Conservation (phyloP, 1,140 invertebrate genomes). For the Drosophila pseudoobscura region DNA sequence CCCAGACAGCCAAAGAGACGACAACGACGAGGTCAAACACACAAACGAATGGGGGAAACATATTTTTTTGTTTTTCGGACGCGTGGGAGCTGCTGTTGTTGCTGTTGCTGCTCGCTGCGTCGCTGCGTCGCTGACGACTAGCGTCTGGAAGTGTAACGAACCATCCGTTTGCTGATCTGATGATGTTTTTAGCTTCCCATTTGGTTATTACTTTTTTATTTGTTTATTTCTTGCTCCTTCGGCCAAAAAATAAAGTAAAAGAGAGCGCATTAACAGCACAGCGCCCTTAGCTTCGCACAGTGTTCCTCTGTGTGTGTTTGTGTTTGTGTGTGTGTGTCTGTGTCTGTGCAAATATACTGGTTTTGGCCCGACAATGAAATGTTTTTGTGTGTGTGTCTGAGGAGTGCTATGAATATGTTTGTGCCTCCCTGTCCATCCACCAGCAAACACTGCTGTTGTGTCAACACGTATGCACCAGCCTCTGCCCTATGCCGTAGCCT, state of each 20-base stretch:
- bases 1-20: constrained; percentile 30
- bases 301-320: background rate
- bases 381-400: constrained; percentile 39
- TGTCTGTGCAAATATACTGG: constrained; percentile 76
- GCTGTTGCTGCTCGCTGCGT: too few species aligned
- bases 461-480: constrained; percentile 40
- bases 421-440: background rate
- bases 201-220: constrained; percentile 69
- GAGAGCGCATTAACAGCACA: constrained; percentile 26
- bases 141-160: too few species aligned
- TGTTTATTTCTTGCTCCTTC: constrained; percentile 24
- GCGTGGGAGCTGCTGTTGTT: constrained; percentile 12
- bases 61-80: constrained; percentile 33
- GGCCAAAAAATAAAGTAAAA: constrained; percentile 18
- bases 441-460: constrained; percentile 26
- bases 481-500: too few species aligned
- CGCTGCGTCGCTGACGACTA: too few species aligned
- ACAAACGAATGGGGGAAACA: constrained; percentile 51
- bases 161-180: background rate
- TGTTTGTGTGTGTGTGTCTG: constrained; percentile 42
- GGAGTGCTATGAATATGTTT: constrained; percentile 15
- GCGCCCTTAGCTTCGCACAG: constrained; percentile 38
- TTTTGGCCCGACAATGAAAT: constrained; percentile 74
- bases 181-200: constrained; percentile 40
- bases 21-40: constrained; percentile 67